A percentile compares a stretch with the other conserved stretches of the same genome.
Conservation (phyloP, 2,113 vertebrate genomes). For the Alaudala cheleensis region DNA sequence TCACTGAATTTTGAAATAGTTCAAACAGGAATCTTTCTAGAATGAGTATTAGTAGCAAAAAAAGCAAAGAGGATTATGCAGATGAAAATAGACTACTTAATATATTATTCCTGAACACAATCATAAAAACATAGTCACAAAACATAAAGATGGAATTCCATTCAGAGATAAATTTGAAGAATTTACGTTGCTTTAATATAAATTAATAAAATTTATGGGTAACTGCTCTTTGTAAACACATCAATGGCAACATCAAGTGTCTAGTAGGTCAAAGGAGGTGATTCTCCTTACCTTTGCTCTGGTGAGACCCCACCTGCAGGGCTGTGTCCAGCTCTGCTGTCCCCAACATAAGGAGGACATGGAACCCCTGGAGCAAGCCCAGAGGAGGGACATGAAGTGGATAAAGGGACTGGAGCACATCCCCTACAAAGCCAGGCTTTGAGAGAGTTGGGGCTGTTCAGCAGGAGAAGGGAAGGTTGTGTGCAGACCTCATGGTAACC, state of each 20-base stretch:
- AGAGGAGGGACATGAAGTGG: rapidly evolving
- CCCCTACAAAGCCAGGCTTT: not conserved
- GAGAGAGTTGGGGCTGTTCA: no score
- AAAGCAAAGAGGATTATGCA: not conserved
- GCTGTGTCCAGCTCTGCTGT: not conserved
- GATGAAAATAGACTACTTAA: not conserved
- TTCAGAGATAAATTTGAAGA: not conserved
- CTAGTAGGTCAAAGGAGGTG: not conserved
- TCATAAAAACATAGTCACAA: not conserved
- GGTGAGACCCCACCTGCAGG: not conserved
- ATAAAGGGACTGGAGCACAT: not conserved
- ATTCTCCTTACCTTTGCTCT: not conserved
- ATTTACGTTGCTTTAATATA: not conserved
- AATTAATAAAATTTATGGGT: not conserved
- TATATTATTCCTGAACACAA: not conserved
- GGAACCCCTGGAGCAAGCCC: not conserved
- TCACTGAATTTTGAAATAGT: not conserved
- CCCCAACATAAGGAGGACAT: not conserved
- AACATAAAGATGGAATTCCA: not conserved
- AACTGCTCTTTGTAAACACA: not conserved
- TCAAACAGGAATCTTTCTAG: not conserved
- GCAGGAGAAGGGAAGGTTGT: not conserved
- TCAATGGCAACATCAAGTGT: rapidly evolving
- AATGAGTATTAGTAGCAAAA: not conserved
- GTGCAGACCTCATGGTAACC: not conserved